Evolutionary conservation across 2,888 invertebrate genomes (phyloP), one percentile per base, ranked within the genome.

Genomic region (Phasia obesa): DNA sequence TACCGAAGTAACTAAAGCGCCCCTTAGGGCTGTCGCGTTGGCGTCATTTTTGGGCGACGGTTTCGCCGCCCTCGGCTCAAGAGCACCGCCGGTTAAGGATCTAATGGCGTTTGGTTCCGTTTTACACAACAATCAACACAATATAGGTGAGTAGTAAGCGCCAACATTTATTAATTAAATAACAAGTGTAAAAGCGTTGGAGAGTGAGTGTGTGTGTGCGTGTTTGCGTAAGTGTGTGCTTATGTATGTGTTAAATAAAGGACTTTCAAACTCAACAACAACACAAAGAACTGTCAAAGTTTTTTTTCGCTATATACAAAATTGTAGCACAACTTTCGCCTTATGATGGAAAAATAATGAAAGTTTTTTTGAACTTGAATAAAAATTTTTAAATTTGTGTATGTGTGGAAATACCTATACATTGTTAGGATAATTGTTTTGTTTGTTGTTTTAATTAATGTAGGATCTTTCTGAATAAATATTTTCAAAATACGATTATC

Each of bases 21-120:
- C 92, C 92, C 91, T 90, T 87, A 91, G 92, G 92, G 92, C 92
- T 90, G 91, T 91, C 91, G 92, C 92, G 90, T 91, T 92, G 91
- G 92, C 92, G 91, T 92, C 92, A 89, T 92, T 91, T 90, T 89
- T 92, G 90, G 91, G 92, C 90, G 91, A 92, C 90, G 91, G 91
- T 86, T 92, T 91, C 88, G 88, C 92, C 89, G 90, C 91, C 90
- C 91, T 91, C 87, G 90, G 91, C 89, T 89, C 91, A 86, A 89
- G 91, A 88, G 90, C 90, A 87, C 90, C 91, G 87, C 90, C 91
- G 89, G 91, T 91, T 81, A 91, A 92, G 89, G 92, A 92, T 89
- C 90, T 92, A 87, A 92, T 92, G 92, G 91, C 92, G 87, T 92
- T 92, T 87, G 92, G 92, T 85, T 90, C 92, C 73, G 91, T 92